These are phyloP conservation scores for Holacanthella duospinosa DNA, from an alignment of 2,888 invertebrate species.

Conservation along the genomic window DNA sequence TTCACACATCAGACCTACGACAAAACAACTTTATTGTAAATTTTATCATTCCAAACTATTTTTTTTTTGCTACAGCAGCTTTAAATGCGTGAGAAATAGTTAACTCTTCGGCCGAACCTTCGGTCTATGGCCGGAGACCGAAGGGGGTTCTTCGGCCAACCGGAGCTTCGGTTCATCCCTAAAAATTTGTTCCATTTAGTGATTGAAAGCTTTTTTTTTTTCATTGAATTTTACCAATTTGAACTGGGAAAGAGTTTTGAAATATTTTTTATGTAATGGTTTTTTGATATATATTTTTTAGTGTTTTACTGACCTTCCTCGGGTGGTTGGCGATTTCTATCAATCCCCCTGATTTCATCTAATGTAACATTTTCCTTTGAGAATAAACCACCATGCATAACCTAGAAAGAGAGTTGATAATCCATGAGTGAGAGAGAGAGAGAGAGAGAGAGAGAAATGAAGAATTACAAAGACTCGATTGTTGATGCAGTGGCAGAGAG, in stretches of 20 bases:
- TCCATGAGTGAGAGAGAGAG: neutral
- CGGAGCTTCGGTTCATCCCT: no score
- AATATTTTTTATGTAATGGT: neutral
- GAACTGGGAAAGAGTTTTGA: neutral
- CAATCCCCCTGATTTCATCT: conserved; percentile 75
- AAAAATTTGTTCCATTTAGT: neutral
- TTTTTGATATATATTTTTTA: no score
- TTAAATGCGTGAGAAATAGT: no score
- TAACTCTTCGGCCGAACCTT: no score
- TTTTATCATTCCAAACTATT: no score
- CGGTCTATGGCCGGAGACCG: no score
- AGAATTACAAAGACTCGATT: conserved; percentile 56
- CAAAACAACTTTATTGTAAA: neutral
- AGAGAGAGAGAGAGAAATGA: neutral
- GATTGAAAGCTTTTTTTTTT: neutral
- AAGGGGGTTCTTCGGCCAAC: no score
- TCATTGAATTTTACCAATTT: neutral
- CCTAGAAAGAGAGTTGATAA: conserved; percentile 44
- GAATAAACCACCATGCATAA: conserved; percentile 98
- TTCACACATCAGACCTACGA: conserved; percentile 84
- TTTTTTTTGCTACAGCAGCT: no score
- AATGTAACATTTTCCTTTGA: conserved; percentile 86
- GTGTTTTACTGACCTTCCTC: conserved; percentile 61
- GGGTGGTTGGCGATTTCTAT: conserved; percentile 92
- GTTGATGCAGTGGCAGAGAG: conserved; percentile 91